Evolutionary conservation across 2,888 invertebrate genomes (phyloP).

Genomic region (Andrena flavipes): DNA sequence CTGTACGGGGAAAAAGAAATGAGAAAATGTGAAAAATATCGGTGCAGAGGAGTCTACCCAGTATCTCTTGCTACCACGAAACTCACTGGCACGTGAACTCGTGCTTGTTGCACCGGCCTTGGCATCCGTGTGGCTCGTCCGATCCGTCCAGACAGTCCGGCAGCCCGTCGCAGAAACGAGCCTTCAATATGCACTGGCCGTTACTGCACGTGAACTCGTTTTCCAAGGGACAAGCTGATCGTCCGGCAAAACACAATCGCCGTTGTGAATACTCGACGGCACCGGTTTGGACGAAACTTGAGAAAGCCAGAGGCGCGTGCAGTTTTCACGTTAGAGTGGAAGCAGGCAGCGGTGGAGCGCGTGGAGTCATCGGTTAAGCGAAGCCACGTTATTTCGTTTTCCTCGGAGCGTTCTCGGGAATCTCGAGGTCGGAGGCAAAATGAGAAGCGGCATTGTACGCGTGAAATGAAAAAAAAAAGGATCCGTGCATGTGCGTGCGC

Average conservation of each 20-base stretch:
- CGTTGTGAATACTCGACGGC: slow-evolving; percentile 2
- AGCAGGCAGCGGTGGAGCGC: not conserved
- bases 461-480: not conserved
- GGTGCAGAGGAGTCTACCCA: not conserved
- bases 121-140: slow-evolving; percentile 88
- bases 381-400: not conserved
- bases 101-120: slow-evolving; percentile 82
- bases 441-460: slow-evolving; percentile 22
- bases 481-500: slow-evolving; percentile 1
- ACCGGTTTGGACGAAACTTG: not conserved
- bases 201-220: slow-evolving; percentile 87
- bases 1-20: slow-evolving; percentile 75
- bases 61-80: not conserved
- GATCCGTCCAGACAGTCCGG: slow-evolving; percentile 89
- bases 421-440: not conserved
- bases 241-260: slow-evolving; percentile 32
- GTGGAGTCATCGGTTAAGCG: not conserved
- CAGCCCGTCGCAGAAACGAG: slow-evolving; percentile 88
- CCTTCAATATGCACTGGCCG: slow-evolving; percentile 87
- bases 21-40: not conserved
- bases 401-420: not conserved
- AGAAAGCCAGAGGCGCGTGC: slow-evolving; percentile 22
- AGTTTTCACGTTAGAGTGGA: not conserved
- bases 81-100: slow-evolving; percentile 83
- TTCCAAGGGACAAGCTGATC: slow-evolving; percentile 86